Evolutionary conservation across 2,113 vertebrate species (phyloP).

Genomic region (Cyanoliseus patagonus): DNA sequence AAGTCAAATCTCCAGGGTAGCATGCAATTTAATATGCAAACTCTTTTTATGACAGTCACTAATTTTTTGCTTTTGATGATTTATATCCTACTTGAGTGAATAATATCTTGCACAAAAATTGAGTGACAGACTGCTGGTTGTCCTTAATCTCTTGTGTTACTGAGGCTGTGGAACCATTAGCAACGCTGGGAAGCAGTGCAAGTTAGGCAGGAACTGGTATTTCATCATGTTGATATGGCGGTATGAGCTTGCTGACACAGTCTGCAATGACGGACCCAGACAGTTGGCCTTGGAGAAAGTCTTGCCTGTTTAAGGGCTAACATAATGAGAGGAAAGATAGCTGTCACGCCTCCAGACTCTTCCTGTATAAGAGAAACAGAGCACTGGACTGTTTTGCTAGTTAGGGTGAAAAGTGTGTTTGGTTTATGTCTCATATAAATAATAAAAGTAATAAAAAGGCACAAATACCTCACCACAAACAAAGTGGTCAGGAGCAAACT

Average conservation of each 20-base stretch:
- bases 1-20: not conserved
- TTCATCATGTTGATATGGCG: not conserved
- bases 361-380: conserved; percentile 11
- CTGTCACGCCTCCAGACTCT: not conserved
- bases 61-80: not conserved
- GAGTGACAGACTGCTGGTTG: not conserved
- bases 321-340: not conserved
- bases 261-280: not conserved
- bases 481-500: not conserved
- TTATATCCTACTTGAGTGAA: not conserved
- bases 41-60: not conserved
- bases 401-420: conserved; percentile 25
- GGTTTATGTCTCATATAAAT: conserved; percentile 50
- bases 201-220: not conserved
- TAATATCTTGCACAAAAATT: not conserved
- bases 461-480: conserved; percentile 9
- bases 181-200: not conserved
- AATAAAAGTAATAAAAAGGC: conserved; percentile 46
- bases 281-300: not conserved
- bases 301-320: conserved; percentile 25
- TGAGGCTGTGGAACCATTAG: not conserved
- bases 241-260: not conserved
- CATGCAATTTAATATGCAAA: not conserved
- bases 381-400: not conserved
- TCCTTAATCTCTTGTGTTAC: not conserved